A percentile compares a stretch with the other conserved stretches of the same genome.
phyloP scores from a whole-genome alignment of 1,140 invertebrate genomes.

The Pseudomyrmex dendroicus region DNA sequence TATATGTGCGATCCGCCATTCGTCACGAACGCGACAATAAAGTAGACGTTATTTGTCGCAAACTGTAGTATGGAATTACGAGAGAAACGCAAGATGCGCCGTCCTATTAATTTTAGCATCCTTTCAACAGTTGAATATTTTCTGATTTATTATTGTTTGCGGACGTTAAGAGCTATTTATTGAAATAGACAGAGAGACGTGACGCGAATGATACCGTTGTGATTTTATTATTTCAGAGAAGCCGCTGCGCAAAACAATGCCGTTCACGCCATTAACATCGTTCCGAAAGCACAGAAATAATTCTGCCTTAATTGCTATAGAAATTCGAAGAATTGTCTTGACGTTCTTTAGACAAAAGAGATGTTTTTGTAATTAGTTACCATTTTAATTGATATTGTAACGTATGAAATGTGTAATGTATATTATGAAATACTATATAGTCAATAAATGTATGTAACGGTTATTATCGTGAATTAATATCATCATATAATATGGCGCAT shows the following conservation, averaged over 20 bases:
- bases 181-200: background rate
- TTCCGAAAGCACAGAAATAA: conserved; percentile 4
- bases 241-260: conserved; percentile 14
- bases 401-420: background rate
- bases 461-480: background rate
- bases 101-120: background rate
- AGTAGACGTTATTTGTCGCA: conserved; percentile 52
- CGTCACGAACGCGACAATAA: conserved; percentile 45
- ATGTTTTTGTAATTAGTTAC: background rate
- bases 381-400: background rate
- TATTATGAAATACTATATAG: conserved; percentile 15
- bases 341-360: background rate
- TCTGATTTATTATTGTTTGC: conserved; percentile 13
- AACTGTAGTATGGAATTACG: conserved; percentile 7
- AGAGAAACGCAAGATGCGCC: background rate
- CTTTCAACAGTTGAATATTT: background rate
- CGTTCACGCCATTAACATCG: conserved; percentile 16
- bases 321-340: conserved; percentile 1
- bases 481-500: background rate
- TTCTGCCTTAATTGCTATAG: conserved; percentile 9
- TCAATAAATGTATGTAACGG: conserved; percentile 25
- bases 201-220: background rate
- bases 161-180: background rate
- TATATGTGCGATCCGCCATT: conserved; percentile 44
- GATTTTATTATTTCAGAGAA: conserved; percentile 46